phyloP scores from a whole-genome alignment of 2,113 vertebrate species.

The Dendrocopos noguchii region DNA sequence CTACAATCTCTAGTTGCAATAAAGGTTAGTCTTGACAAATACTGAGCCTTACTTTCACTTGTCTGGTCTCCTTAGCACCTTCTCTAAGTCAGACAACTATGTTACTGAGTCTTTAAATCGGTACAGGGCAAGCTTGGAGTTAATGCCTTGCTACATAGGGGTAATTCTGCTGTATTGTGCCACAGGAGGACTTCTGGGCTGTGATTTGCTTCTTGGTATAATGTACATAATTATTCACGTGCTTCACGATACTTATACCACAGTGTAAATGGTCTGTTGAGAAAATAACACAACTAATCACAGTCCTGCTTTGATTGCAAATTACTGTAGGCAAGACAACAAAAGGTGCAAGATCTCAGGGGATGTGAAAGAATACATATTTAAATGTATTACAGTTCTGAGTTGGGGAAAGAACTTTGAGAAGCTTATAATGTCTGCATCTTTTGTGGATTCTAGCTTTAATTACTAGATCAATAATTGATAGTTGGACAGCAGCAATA shows the following conservation, averaged over 20 bases:
- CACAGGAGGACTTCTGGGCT: not conserved
- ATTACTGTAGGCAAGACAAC: not conserved
- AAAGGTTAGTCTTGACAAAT: not conserved
- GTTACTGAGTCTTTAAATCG: not conserved
- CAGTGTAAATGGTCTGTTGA: not conserved
- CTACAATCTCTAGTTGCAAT: not conserved
- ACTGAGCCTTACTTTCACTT: not conserved
- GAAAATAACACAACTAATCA: not conserved
- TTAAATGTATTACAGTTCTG: not conserved
- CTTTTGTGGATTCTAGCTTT: not conserved
- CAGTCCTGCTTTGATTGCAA: not conserved
- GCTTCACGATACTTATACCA: not conserved
- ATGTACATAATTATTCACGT: not conserved
- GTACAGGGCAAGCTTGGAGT: not conserved
- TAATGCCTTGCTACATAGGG: not conserved
- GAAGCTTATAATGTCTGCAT: not conserved
- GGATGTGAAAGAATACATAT: not conserved
- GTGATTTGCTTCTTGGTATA: not conserved
- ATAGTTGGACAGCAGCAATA: not conserved
- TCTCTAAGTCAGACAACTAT: not conserved
- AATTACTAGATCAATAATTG: not conserved
- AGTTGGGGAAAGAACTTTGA: not conserved
- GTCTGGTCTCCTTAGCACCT: not conserved
- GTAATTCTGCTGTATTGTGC: not conserved
- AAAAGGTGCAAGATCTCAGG: not conserved